These are phyloP conservation scores for Drosophila heteroneura DNA, from an alignment of 2,888 invertebrate species.

Conservation along the genomic window DNA sequence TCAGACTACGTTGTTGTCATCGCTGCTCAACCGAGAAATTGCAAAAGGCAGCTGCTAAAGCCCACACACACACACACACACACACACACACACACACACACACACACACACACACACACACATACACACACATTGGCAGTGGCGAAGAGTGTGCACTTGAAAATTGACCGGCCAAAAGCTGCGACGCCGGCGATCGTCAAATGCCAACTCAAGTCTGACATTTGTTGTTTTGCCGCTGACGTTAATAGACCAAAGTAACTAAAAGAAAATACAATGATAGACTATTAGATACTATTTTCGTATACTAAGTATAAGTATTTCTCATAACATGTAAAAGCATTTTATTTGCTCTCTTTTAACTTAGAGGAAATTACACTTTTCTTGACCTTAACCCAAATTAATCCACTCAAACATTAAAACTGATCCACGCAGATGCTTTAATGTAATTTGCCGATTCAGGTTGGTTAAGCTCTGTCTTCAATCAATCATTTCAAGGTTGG, in stretches of 20 bases:
- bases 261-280: neutral
- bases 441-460: neutral
- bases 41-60: conserved; percentile 61
- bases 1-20: conserved; percentile 45
- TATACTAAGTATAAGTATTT: accelerated
- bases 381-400: neutral
- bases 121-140: conserved; percentile 1
- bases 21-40: conserved; percentile 73
- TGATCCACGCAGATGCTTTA: neutral
- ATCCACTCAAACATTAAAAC: neutral
- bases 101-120: conserved; percentile 8
- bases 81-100: conserved; percentile 21
- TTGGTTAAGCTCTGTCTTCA: neutral
- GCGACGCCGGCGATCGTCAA: conserved; percentile 64
- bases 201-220: conserved; percentile 67
- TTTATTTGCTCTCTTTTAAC: too few relatives aligned
- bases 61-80: conserved; percentile 13
- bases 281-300: conserved; percentile 18
- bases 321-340: neutral
- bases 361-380: neutral
- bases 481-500: neutral
- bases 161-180: conserved; percentile 67
- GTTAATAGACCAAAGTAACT: conserved; percentile 36
- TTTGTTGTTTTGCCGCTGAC: conserved; percentile 53
- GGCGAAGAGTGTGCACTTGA: conserved; percentile 50